Base-by-base conservation (phyloP, 2,888 invertebrate genomes). In the Linyphia triangularis region DNA sequence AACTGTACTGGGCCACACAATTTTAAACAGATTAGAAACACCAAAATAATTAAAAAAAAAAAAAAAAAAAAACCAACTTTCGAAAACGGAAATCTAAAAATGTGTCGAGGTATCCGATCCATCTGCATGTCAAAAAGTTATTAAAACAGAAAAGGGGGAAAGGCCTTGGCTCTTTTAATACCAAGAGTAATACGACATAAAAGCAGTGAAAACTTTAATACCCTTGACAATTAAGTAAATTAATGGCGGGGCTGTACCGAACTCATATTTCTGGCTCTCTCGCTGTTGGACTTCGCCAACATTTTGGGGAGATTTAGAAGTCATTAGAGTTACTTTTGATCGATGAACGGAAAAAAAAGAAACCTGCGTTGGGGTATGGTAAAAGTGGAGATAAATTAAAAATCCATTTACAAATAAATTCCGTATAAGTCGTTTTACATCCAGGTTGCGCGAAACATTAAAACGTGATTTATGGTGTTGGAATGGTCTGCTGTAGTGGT, bases 191-290 rank as follows among this genome's bases (percentile, higher is more conserved):
- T n/a, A n/a, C 63, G 63, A 30, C 51, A 79, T 79, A 30, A 79
- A 67, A 37, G 7, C 30, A 59, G 30, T 57, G 59, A 33, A 59
- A 57, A 70, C 57, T 81, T 81, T 81, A 81, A 81, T 81, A 59
- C 70, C 30, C n/a, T 24, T 13, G 81, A 81, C 70, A 81, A 81
- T 81, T 81, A 70, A 70, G 81, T 81, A 70, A 81, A 81, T 70
- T 81, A 81, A 81, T 81, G 81, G 69, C 13, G 22, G 28, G 69
- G 9, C 19, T 30, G 63, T 40, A 65, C 37, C 43, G 22, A 65
- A 19, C 43, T 79, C 65, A 79, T 51, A 79, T 79, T 79, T 78
- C 65, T 33, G 26, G 43, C 28, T 5, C 3, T n/a, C 19, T 57
- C 57, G 57, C 13, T 33, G 59, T 73, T 77, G 61, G 63, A 77